phyloP scores from a whole-genome alignment of 2,797 vertebrate genomes.

The Anas bernieri region DNA sequence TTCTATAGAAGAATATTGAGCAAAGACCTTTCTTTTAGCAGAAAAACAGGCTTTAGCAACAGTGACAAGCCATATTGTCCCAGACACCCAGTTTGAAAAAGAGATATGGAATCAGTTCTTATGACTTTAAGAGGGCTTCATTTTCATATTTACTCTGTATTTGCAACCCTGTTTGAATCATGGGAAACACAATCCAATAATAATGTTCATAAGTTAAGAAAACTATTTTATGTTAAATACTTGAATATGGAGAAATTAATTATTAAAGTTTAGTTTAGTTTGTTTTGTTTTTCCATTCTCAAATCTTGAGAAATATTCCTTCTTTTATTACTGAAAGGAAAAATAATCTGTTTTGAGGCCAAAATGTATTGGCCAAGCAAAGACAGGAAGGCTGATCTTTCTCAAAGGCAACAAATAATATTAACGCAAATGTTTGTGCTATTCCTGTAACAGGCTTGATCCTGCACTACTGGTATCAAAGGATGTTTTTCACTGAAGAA shows the following conservation, averaged over 20 bases:
- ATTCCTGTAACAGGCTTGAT: neutral
- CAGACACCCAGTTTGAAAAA: neutral
- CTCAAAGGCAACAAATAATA: neutral
- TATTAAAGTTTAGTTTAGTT: neutral
- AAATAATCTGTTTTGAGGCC: neutral
- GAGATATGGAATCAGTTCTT: neutral
- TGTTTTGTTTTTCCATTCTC: neutral
- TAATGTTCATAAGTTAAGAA: neutral
- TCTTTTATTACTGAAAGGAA: neutral
- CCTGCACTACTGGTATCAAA: slow-evolving; percentile 19
- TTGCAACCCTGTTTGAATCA: neutral
- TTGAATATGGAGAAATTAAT: neutral
- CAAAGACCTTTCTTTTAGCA: neutral
- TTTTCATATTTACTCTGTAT: neutral
- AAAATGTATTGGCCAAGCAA: slow-evolving; percentile 12
- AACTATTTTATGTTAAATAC: slow-evolving; percentile 6
- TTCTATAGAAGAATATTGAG: neutral
- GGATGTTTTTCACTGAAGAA: neutral
- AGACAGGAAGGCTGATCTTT: neutral
- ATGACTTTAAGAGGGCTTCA: neutral
- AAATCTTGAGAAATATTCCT: neutral
- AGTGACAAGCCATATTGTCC: neutral
- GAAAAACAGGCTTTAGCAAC: neutral
- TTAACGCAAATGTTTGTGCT: slow-evolving; percentile 1
- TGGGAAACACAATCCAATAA: neutral